These are phyloP conservation scores for Bergia puertoricense DNA, from an alignment of 92 coral and sea anemone species.

Conservation along the genomic window DNA sequence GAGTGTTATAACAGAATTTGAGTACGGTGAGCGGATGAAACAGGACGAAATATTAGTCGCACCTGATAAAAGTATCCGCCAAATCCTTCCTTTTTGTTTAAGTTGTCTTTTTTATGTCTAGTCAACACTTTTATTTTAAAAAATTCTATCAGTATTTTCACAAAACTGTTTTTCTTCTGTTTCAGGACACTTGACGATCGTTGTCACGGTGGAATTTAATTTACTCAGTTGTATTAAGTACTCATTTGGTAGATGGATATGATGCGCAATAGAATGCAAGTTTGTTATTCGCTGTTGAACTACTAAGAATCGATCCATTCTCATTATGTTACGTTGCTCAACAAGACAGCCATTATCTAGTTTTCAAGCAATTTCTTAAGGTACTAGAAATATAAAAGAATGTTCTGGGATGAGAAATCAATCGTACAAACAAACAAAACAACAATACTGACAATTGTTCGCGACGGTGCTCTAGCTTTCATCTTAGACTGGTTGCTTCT, in stretches of 20 bases:
- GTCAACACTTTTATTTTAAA: too few relatives aligned
- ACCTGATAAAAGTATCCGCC: too few relatives aligned
- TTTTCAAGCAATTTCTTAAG: neutral
- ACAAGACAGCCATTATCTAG: neutral
- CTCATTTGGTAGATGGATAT: neutral
- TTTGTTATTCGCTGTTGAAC: too few relatives aligned
- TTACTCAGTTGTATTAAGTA: neutral
- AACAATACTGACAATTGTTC: neutral
- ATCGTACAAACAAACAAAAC: neutral
- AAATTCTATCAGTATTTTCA: neutral
- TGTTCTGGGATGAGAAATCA: neutral
- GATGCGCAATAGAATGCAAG: too few relatives aligned
- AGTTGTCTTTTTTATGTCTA: neutral
- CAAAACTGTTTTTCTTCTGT: neutral
- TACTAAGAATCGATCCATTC: neutral
- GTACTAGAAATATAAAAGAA: too few relatives aligned
- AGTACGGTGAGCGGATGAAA: too few relatives aligned
- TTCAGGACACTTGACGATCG: constrained; percentile 21
- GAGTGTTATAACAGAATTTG: too few relatives aligned
- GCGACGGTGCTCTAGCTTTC: too few relatives aligned
- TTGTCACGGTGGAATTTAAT: neutral
- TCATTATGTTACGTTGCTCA: neutral
- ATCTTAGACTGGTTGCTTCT: too few relatives aligned
- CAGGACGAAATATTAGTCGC: too few relatives aligned
- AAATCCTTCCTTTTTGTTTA: too few relatives aligned